Percentiles rank a stretch among this genome's conserved stretches.
phyloP scores from a whole-genome alignment of 1,140 invertebrate genomes.

The Saccostrea echinata region DNA sequence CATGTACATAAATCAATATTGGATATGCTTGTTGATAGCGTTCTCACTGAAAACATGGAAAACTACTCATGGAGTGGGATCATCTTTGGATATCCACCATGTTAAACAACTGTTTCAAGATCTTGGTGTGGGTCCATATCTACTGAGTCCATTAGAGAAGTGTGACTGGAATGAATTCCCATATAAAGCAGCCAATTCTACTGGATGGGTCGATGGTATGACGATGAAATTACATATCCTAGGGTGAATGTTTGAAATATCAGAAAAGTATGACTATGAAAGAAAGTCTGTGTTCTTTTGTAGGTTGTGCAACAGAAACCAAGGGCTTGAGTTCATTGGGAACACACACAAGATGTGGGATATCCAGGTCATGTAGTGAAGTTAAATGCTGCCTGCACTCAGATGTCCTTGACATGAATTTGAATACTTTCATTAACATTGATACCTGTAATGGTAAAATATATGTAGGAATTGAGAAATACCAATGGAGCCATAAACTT shows the following conservation, averaged over 20 bases:
- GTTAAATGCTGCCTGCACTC: slow-evolving; percentile 53
- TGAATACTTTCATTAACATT: slow-evolving; percentile 50
- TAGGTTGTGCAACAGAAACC: slow-evolving; percentile 7
- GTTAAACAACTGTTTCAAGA: slow-evolving; percentile 44
- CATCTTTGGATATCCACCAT: slow-evolving; percentile 21
- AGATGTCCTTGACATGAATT: slow-evolving; percentile 23
- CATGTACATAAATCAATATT: too few relatives aligned
- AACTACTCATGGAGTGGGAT: slow-evolving; percentile 22
- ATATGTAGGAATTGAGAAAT: slow-evolving; percentile 53
- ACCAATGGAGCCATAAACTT: slow-evolving; percentile 47
- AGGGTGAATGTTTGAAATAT: neutral
- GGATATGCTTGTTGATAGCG: slow-evolving; percentile 19
- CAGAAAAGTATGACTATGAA: neutral
- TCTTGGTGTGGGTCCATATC: slow-evolving; percentile 46
- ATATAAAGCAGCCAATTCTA: neutral
- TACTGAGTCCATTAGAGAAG: neutral
- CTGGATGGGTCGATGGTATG: slow-evolving; percentile 52
- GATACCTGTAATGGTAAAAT: slow-evolving; percentile 52
- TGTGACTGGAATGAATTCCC: slow-evolving; percentile 26
- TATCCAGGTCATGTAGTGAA: slow-evolving; percentile 45
- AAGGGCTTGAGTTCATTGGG: neutral
- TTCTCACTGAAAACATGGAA: slow-evolving; percentile 51
- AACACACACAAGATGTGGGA: slow-evolving; percentile 25
- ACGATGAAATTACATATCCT: neutral
- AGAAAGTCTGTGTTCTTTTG: neutral